A percentile compares a stretch with the other conserved stretches of the same genome.
These are phyloP conservation scores for Cryptoblepharus egeriae DNA, from an alignment of 2,797 vertebrate species.

Conservation along the genomic window DNA sequence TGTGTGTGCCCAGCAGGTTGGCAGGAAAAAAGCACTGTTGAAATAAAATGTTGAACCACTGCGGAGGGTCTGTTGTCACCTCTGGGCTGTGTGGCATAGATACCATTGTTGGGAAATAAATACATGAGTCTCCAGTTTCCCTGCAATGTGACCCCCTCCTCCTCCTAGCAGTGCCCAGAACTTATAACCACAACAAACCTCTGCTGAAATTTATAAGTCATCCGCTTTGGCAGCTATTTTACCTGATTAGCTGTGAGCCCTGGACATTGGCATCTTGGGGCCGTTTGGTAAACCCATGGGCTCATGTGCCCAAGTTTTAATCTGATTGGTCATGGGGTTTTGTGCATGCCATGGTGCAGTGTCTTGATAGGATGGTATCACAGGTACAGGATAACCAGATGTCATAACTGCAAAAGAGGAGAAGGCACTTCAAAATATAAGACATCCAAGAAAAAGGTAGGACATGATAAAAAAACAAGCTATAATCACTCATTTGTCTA, in stretches of 20 bases:
- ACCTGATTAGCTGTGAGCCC: too few relatives aligned
- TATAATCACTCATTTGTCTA: too few relatives aligned
- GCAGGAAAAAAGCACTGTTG: not conserved
- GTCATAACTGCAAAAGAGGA: too few relatives aligned
- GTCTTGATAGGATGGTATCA: not conserved
- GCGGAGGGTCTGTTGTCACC: not conserved
- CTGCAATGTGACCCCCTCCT: conserved; percentile 62
- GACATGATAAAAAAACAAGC: too few relatives aligned
- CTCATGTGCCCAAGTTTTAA: too few relatives aligned
- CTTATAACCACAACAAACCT: too few relatives aligned
- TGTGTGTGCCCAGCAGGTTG: not conserved
- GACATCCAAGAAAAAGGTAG: too few relatives aligned
- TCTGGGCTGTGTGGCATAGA: conserved; percentile 32
- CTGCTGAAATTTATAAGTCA: not conserved
- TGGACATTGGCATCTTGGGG: too few relatives aligned
- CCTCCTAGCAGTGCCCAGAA: too few relatives aligned
- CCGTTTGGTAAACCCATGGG: too few relatives aligned
- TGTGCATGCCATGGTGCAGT: rapidly evolving
- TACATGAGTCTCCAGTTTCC: conserved; percentile 66
- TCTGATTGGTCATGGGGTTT: not conserved
- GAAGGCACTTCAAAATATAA: too few relatives aligned
- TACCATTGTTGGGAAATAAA: conserved; percentile 61
- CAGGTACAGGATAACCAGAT: too few relatives aligned
- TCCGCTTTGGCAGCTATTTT: not conserved
- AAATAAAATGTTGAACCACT: not conserved